phyloP scores from a whole-genome alignment of 2,113 vertebrate genomes.

The Python bivittatus region DNA sequence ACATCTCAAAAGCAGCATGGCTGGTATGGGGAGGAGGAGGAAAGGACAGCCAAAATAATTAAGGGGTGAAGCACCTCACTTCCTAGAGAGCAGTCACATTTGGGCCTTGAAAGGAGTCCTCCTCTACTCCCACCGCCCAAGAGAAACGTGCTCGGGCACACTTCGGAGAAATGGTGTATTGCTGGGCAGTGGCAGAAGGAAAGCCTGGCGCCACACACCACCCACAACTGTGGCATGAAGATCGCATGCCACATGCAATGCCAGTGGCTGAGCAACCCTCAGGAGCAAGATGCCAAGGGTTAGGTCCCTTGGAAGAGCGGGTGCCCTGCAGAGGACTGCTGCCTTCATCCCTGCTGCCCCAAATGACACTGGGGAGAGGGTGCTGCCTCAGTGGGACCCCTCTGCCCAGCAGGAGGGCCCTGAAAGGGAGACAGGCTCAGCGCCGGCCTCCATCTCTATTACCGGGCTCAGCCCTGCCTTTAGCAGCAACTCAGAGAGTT shows the following conservation, averaged over 20 bases:
- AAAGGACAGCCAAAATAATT: neutral
- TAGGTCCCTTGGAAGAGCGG: neutral
- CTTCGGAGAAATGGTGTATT: neutral
- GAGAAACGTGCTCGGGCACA: neutral
- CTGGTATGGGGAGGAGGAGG: neutral
- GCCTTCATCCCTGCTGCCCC: neutral
- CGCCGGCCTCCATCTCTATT: neutral
- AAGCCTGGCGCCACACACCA: neutral
- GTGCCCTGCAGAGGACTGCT: neutral
- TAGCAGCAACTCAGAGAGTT: neutral
- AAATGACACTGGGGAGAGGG: neutral
- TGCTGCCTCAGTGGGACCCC: neutral
- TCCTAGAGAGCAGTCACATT: neutral
- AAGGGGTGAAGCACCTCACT: neutral
- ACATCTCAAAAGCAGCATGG: neutral
- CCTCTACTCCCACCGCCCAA: neutral
- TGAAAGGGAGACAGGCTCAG: neutral
- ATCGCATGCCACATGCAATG: neutral
- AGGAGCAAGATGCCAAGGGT: neutral
- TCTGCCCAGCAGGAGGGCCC: neutral
- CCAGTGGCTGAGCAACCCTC: fast-evolving
- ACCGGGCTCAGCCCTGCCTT: neutral
- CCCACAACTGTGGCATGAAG: neutral
- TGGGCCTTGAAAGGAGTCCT: neutral
- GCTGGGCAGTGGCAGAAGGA: neutral